Evolutionary conservation across 2,113 vertebrate species (phyloP).

Genomic region (Antechinus flavipes): DNA sequence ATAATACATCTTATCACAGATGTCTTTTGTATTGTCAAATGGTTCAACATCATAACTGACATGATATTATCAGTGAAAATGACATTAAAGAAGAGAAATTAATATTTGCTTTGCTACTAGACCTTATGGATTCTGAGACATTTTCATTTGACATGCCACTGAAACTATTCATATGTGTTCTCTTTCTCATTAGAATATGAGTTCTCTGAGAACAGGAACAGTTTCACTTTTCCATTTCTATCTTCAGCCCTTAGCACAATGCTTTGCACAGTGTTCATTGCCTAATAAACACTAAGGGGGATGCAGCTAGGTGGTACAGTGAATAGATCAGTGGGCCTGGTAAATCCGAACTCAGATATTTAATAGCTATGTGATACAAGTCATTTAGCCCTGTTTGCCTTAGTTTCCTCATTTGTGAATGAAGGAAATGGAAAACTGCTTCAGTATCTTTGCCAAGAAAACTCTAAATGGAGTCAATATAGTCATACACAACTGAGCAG

Average conservation of each 20-base stretch:
- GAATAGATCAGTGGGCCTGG: too few relatives aligned
- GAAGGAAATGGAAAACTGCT: background rate
- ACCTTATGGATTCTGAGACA: background rate
- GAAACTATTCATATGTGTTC: too few relatives aligned
- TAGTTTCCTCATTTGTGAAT: too few relatives aligned
- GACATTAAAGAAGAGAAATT: too few relatives aligned
- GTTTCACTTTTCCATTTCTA: background rate
- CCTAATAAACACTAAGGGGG: too few relatives aligned
- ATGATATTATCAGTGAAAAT: too few relatives aligned
- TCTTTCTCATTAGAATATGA: too few relatives aligned
- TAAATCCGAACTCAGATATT: background rate
- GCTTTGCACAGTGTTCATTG: background rate
- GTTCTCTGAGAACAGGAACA: background rate
- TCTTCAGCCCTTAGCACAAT: too few relatives aligned
- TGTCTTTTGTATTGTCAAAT: background rate
- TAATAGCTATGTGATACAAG: background rate
- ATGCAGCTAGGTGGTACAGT: background rate
- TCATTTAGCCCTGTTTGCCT: background rate
- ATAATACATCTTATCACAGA: background rate
- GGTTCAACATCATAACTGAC: too few relatives aligned
- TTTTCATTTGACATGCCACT: too few relatives aligned
- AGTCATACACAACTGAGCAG: background rate
- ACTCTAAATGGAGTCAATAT: background rate
- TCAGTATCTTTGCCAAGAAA: background rate
- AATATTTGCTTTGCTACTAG: too few relatives aligned